These are phyloP conservation scores for Drosophila neocordata DNA, from an alignment of 1,140 invertebrate genomes.

Conservation along the genomic window DNA sequence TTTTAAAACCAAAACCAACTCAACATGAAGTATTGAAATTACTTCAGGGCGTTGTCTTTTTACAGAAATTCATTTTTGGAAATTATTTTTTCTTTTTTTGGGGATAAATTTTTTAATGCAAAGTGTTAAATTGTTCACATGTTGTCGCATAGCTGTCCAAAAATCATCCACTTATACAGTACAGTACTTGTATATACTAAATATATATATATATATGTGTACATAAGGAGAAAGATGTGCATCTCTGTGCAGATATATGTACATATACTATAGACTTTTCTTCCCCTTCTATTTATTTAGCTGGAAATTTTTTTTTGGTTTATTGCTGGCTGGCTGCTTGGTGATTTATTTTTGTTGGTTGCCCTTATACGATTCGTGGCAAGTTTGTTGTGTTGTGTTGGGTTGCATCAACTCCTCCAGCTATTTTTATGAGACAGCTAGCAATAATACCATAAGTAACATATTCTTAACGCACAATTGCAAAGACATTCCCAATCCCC, in stretches of 20 bases:
- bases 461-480: slow-evolving; percentile 65
- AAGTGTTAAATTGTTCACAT: slow-evolving; percentile 10
- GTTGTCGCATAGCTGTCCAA: slow-evolving; percentile 1
- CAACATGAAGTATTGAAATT: too few relatives aligned
- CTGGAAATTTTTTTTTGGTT: slow-evolving; percentile 49
- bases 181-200: neutral
- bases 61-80: neutral
- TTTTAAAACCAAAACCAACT: too few relatives aligned
- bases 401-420: slow-evolving; percentile 29
- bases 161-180: neutral
- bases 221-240: neutral
- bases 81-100: too few relatives aligned
- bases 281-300: slow-evolving; percentile 47
- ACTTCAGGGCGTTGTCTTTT: neutral
- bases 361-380: slow-evolving; percentile 22
- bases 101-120: neutral
- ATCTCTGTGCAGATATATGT: neutral
- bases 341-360: too few relatives aligned
- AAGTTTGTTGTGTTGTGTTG: slow-evolving; percentile 32
- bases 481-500: slow-evolving; percentile 15
- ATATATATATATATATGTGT: too few relatives aligned
- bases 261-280: neutral
- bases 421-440: slow-evolving; percentile 62
- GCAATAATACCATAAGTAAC: slow-evolving; percentile 67
- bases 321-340: slow-evolving; percentile 15